Evolutionary conservation across 2,888 invertebrate genomes (phyloP).

Genomic region (Parnassius orleans): DNA sequence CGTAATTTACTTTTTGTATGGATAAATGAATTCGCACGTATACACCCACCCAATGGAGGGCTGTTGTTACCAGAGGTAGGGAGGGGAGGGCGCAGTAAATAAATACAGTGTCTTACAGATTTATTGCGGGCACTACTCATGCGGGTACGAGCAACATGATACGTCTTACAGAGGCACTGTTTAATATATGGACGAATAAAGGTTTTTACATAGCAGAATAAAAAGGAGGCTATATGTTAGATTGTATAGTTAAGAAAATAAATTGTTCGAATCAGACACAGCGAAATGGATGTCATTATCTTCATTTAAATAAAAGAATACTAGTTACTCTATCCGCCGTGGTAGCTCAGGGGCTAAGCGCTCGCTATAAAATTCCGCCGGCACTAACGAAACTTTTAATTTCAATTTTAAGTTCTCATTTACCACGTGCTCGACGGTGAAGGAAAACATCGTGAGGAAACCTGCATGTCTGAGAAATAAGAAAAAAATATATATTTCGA

Average conservation of each 20-base stretch:
- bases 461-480: too few species aligned
- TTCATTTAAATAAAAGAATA: too few species aligned
- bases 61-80: slow-evolving; percentile 31
- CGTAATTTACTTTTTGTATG: slow-evolving; percentile 19
- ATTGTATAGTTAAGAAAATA: neutral
- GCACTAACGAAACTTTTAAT: too few species aligned
- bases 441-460: too few species aligned
- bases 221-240: neutral
- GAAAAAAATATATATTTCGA: too few species aligned
- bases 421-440: too few species aligned
- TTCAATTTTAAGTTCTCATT: too few species aligned
- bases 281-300: too few species aligned
- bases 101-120: slow-evolving; percentile 70
- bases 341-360: too few species aligned
- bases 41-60: slow-evolving; percentile 40
- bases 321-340: too few species aligned
- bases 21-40: slow-evolving; percentile 26
- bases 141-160: slow-evolving; percentile 26
- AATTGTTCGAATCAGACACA: neutral
- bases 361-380: too few species aligned
- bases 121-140: slow-evolving; percentile 65
- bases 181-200: slow-evolving; percentile 25
- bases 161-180: slow-evolving; percentile 10
- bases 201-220: slow-evolving; percentile 11
- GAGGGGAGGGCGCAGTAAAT: slow-evolving; percentile 56